Conservation (phyloP, 2,797 vertebrate species). For the Muscicapa comitata region DNA sequence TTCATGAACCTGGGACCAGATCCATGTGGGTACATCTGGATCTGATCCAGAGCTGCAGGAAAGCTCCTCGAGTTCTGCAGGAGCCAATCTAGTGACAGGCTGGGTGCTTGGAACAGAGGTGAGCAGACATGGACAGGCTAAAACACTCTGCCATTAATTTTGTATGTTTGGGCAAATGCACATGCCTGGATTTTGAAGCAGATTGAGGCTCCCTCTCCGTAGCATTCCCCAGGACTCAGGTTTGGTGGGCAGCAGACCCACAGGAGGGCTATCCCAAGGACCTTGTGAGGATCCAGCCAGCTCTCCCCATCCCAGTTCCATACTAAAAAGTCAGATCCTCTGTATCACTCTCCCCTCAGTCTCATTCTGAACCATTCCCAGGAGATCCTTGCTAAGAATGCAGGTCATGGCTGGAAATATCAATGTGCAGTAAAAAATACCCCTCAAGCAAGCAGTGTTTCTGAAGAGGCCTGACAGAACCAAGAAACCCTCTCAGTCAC, state of each 20-base stretch:
- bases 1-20: neutral
- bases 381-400: neutral
- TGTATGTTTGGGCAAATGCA: neutral
- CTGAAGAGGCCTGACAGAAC: neutral
- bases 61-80: neutral
- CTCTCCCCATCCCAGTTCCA: neutral
- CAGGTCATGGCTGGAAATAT: neutral
- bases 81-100: neutral
- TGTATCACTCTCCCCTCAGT: neutral
- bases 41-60: neutral
- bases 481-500: neutral
- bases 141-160: neutral
- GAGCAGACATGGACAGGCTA: neutral
- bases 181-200: neutral
- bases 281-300: neutral
- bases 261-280: neutral
- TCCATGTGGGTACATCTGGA: neutral
- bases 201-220: neutral
- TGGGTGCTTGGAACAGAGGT: neutral
- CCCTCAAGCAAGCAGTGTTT: neutral
- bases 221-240: neutral
- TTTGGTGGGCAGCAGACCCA: neutral
- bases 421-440: neutral
- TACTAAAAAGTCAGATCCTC: neutral
- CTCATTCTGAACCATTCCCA: neutral